Evolutionary conservation across 2,888 invertebrate genomes (phyloP).

Genomic region (Drosophila formosana): DNA sequence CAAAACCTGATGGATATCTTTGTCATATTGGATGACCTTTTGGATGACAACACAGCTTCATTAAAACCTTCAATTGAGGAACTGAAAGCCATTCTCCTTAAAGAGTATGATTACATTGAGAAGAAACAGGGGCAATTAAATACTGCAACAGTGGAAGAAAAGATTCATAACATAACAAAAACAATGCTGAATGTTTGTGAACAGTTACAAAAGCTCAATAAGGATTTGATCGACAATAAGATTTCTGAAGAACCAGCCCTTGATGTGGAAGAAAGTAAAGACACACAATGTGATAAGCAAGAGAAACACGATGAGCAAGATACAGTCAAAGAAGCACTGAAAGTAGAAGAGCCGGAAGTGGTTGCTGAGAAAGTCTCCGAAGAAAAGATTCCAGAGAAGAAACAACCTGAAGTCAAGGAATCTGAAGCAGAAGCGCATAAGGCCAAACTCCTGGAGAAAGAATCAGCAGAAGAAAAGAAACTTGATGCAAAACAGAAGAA

Average conservation of each 20-base stretch:
- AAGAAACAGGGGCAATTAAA: constrained; percentile 29
- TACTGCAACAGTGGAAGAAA: constrained; percentile 35
- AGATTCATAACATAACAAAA: constrained; percentile 46
- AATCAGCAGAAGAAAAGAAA: constrained; percentile 12
- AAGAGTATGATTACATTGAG: constrained; percentile 68
- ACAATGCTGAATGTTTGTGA: constrained; percentile 53
- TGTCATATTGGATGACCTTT: constrained; percentile 75
- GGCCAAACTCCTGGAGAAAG: constrained; percentile 14
- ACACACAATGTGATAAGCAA: not conserved
- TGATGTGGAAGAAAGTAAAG: not conserved
- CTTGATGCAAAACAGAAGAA: constrained; percentile 7
- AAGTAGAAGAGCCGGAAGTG: constrained; percentile 22
- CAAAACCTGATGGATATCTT: constrained; percentile 81
- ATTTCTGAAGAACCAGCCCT: not conserved
- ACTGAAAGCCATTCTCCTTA: constrained; percentile 49
- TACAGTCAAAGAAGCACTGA: not conserved
- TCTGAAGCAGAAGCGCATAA: constrained; percentile 38
- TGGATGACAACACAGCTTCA: constrained; percentile 33
- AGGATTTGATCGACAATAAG: not conserved
- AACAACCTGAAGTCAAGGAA: constrained; percentile 12
- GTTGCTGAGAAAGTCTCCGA: constrained; percentile 27
- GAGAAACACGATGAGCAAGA: not conserved
- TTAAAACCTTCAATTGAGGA: constrained; percentile 55
- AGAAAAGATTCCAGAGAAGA: constrained; percentile 10
- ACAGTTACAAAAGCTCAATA: constrained; percentile 25